Conservation (phyloP, 2,888 invertebrate species). For the Ptychoptera contaminata region DNA sequence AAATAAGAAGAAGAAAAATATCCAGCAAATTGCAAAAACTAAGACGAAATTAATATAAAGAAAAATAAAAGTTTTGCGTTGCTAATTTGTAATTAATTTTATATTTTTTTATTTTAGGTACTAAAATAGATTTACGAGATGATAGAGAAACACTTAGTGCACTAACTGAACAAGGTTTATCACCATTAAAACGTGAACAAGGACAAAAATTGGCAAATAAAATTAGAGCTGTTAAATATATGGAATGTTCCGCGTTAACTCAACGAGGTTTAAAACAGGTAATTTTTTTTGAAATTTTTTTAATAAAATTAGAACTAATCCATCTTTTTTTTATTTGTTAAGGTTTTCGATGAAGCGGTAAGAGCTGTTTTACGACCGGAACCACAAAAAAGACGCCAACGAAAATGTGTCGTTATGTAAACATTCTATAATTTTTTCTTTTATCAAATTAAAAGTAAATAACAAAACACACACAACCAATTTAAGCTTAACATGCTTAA, state of each 20-base stretch:
- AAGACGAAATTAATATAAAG: not conserved
- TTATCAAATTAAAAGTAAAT: not conserved
- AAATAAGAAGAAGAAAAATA: too few species aligned
- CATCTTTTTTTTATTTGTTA: constrained; percentile 11
- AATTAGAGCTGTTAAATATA: constrained; percentile 95
- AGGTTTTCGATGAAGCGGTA: constrained; percentile 99
- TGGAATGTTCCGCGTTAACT: constrained; percentile 98
- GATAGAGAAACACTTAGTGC: constrained; percentile 88
- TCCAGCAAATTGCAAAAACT: too few species aligned
- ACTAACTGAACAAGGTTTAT: constrained; percentile 84
- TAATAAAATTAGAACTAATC: not conserved
- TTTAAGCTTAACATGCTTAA: too few species aligned
- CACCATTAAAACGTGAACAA: constrained; percentile 93
- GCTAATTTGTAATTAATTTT: constrained; percentile 1
- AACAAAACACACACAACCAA: too few species aligned
- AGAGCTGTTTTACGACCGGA: constrained; percentile 94
- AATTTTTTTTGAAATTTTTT: constrained; percentile 10
- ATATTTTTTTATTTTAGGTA: constrained; percentile 42
- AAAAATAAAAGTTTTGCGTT: not conserved
- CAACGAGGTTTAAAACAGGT: constrained; percentile 92
- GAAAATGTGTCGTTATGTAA: constrained; percentile 75
- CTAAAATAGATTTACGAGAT: constrained; percentile 97
- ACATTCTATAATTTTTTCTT: constrained; percentile 10
- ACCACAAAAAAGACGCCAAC: constrained; percentile 85
- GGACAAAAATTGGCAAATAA: constrained; percentile 97